Evolutionary conservation across 2,113 vertebrate genomes (phyloP), one percentile per base, ranked within the genome.

Genomic region (Panthera uncia): DNA sequence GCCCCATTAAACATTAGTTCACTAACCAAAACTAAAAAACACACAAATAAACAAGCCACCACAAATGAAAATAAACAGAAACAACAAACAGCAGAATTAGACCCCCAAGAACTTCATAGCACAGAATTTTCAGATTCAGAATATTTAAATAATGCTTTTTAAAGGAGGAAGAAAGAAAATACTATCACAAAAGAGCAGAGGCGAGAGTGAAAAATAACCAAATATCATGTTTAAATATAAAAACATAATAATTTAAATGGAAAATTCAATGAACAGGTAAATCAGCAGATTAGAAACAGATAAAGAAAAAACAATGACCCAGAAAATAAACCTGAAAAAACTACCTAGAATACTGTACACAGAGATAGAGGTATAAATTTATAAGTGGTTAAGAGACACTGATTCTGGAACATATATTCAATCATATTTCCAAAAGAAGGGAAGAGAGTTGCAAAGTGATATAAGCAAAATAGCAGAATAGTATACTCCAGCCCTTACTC

Each of bases 201-300:
- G 6, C 31, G 87, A 92, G 63, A 68, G 12, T 86, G 23, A 94
- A 94, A 96, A 97, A n/a, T 11, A 79, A n/a, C 2, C 7, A 83
- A 52, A 65, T 78, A 52, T 52, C 48, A 41, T 29, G 57, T 96
- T 95, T 38, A n/a, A 48, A 91, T 83, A 61, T 83, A 82, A 91
- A 84, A 87, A 94, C 57, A 55, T 15, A 84, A 79, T n/a, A 63
- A 92, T 48, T 76, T 88, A 97, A 94, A 81, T 76, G 21, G 45
- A 87, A 90, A 76, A 38, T 31, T 45, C 76, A 74, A 45, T 41
- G 16, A 74, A 68, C 57, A 83, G 19, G 50, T 89, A 79, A 81
- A 89, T n/a, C 38, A 81, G 45, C 29, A 86, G 18, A 36, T 69
- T 36, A 69, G 36, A 94, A 95, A 95, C 1, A n/a, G 16, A 83